Evolutionary conservation across 2,888 invertebrate species (phyloP), one percentile per base, ranked within the genome.

Genomic region (Notodonta dromedarius): DNA sequence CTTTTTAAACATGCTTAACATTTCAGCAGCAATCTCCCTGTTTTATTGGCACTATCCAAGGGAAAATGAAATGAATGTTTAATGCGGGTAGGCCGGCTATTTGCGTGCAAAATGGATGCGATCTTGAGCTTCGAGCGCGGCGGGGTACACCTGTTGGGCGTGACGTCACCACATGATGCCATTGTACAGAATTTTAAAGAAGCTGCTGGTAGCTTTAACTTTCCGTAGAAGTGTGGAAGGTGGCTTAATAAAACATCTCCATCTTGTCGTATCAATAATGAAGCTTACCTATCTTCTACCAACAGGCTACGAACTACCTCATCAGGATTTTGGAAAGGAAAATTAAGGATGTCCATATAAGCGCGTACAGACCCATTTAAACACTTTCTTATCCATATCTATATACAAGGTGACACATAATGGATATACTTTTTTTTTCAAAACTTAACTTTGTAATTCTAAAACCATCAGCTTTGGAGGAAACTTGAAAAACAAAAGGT

Each of bases 51-150:
- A 62, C 57, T 59, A 63, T 54, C 39, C 39, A 65, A 59, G 64
- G 60, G 67, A 62, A 75, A 78, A 77, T 78, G 70, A 77, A 77
- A 79, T 80, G 57, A 73, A 78, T 79, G 74, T 78, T 78, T 78
- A 74, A 78, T 66, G 67, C 65, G 65, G 55, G 53, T 51, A 50
- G 59, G 52, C 58, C 56, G 65, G 64, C 65, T 65, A 70, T 72
- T 61, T 53, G 63, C 63, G 69, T 77, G 67, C 67, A 74, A 73
- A 76, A 74, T 73, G 65, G 58, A 78, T 67, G 66, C 48, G 59
- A 52, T 65, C 70, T 65, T 62, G 63, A 63, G 62, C 67, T 65
- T 72, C 73, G 76, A 74, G 75, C 74, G 57, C 76, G 50, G 67
- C 74, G 52, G 42, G 59, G 44, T 56, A 59, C 59, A 69, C 71